Conservation (phyloP, 1,140 invertebrate species). For the Drosophila grimshawi region DNA sequence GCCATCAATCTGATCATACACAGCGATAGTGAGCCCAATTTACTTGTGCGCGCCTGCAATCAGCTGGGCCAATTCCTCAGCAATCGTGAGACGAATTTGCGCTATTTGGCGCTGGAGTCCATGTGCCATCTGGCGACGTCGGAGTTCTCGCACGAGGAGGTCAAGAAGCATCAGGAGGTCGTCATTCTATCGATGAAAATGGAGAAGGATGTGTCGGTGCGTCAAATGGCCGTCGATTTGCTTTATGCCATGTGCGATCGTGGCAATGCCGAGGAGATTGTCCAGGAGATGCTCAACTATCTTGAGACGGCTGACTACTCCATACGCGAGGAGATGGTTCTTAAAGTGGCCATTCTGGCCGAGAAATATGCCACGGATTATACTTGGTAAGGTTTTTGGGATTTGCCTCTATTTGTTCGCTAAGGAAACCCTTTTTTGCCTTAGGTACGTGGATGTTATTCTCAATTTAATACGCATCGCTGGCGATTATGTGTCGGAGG, state of each 20-base stretch:
- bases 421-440: neutral
- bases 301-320: constrained; percentile 99
- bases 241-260: constrained; percentile 99
- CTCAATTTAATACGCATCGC: constrained; percentile 99
- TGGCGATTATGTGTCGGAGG: constrained; percentile 98
- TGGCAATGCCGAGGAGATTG: constrained; percentile 99
- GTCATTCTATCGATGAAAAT: constrained; percentile 99
- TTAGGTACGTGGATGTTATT: constrained; percentile 97
- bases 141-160: constrained; percentile 99
- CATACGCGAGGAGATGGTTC: constrained; percentile 99
- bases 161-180: constrained; percentile 99
- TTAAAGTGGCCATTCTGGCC: constrained; percentile 99
- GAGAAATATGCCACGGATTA: constrained; percentile 99
- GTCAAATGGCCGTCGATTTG: constrained; percentile 99
- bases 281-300: constrained; percentile 99
- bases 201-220: constrained; percentile 99
- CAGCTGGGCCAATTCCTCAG: constrained; percentile 99
- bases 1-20: constrained; percentile 99
- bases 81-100: constrained; percentile 98
- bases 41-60: constrained; percentile 99
- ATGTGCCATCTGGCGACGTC: constrained; percentile 99
- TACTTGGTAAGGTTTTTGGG: constrained; percentile 90
- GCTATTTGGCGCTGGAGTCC: constrained; percentile 99
- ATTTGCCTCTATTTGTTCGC: constrained; percentile 44
- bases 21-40: constrained; percentile 98